Evolutionary conservation across 2,888 invertebrate species (phyloP), one percentile per base, ranked within the genome.

Genomic region (Drosophila anomalata): DNA sequence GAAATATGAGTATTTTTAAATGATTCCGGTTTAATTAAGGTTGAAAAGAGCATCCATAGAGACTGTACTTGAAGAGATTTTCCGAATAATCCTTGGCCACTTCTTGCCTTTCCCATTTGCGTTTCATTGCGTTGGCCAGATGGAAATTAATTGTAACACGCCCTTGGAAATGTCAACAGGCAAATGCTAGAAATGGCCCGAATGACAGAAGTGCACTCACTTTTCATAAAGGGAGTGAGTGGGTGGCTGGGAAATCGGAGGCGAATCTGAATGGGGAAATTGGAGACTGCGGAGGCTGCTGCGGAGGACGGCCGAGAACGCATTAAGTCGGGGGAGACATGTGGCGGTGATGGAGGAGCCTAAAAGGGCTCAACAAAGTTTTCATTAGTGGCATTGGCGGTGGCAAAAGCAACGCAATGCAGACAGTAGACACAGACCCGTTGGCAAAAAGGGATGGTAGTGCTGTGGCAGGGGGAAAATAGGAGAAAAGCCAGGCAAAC

Each of bases 281-380:
- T 17, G 20, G 61, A 24, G 59, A 29, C 2, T 20, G 62, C 63
- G 56, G 50, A 52, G 17, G 17, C 17, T 17, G 17, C 17, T 60
- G 58, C 63, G 65, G 66, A 61, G 51, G 69, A 52, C 36, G 20
- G 51, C 73, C 69, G 60, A 61, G 72, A 59, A 61, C 74, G 72
- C 79, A 80, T 80, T 81, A 80, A 58, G 77, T 63, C 60, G 44
- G 56, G 12, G 53, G 57, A 72, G 61, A 58, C 59, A 58, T 70
- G 14, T 53, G 74, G 73, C 58, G 75, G 61, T 75, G 57, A 58
- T 44, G 69, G 67, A 52, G 68, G 67, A 75, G 78, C 77, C 81
- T 81, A 79, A 81, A 81, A 75, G 78, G 82, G 77, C 84, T 84
- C 79, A 79, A 78, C 84, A 75, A 81, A 82, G 75, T 82, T 82